A percentile compares a stretch with the other conserved stretches of the same genome.
Conservation (phyloP, 2,797 vertebrate genomes). For the Peromyscus aztecus region DNA sequence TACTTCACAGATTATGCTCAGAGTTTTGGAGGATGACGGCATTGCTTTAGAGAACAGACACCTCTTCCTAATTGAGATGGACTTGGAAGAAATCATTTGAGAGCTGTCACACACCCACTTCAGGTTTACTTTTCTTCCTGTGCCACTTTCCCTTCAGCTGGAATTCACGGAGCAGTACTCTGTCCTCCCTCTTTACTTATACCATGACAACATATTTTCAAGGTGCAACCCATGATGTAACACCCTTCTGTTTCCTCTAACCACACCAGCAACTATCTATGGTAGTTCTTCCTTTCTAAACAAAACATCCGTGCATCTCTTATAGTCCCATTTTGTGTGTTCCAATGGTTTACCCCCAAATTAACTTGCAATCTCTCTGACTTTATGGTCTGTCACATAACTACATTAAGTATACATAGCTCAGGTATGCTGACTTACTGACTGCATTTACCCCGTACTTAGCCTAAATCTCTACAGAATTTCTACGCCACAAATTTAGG, state of each 20-base stretch:
- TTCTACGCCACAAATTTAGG: not conserved
- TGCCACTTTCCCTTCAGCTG: not conserved
- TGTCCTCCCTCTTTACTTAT: not conserved
- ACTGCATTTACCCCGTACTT: not conserved
- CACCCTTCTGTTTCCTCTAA: not conserved
- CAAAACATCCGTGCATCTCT: not conserved
- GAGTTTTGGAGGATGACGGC: not conserved
- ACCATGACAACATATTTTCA: not conserved
- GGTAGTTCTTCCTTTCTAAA: not conserved
- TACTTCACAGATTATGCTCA: not conserved
- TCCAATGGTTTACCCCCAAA: not conserved
- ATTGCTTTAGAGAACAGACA: not conserved
- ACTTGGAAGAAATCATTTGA: not conserved
- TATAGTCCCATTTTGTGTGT: not conserved
- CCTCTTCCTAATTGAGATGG: not conserved
- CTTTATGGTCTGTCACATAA: not conserved
- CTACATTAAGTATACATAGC: not conserved
- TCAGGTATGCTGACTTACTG: not conserved
- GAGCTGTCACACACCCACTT: not conserved
- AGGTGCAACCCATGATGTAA: not conserved
- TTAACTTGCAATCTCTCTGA: not conserved
- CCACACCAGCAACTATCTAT: not conserved
- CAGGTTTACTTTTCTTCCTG: not conserved
- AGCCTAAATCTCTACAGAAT: not conserved
- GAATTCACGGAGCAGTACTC: fast-evolving